Evolutionary conservation across 2,113 vertebrate species (phyloP), one percentile per base, ranked within the genome.

Genomic region (Falco punctatus): DNA sequence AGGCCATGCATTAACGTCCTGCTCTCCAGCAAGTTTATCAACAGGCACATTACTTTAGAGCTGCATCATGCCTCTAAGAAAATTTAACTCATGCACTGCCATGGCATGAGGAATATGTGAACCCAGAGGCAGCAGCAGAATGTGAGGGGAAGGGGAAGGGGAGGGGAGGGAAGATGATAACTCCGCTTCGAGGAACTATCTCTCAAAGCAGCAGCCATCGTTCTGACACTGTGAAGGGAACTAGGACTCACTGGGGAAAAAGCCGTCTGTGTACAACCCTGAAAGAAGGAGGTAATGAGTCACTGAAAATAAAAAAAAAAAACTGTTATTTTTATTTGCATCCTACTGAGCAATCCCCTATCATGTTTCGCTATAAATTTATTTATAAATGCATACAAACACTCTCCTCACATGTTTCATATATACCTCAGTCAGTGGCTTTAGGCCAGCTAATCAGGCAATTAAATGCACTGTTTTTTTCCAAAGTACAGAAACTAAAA

Each of bases 21-120:
- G 48, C 10, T 90, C 13, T 72, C 81, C 84, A 96, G 24, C 54
- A 96, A 88, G 58, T 88, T 85, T 57, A 91, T 64, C 46, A 94
- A 65, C 52, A 88, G 69, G 82, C 11, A 42, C 1, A 1, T 55
- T 73, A 66, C 71, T 83, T 71, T 14, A 70, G 48, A 86, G 82
- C 24, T 67, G 46, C 71, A 94, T 77, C 46, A 51, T 66, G 38
- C 48, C 75, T 78, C 55, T 61, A 86, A 69, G 44, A 93, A 86
- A 70, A 59, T 46, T 73, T 88, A 94, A 88, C 75, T 61, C 5
- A 0, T 77, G 32, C 28, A 7, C 12, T 77, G 16, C 86, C 23
- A 8, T 10, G 59, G 26, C n/a, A 78, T 10, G 62, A 82, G 4
- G 26, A 88, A 58, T 0, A 0, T 26, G 17, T 46, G 44, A 33